These are phyloP conservation scores for Drosophila mayaguana DNA, from an alignment of 2,888 invertebrate genomes.

Conservation along the genomic window DNA sequence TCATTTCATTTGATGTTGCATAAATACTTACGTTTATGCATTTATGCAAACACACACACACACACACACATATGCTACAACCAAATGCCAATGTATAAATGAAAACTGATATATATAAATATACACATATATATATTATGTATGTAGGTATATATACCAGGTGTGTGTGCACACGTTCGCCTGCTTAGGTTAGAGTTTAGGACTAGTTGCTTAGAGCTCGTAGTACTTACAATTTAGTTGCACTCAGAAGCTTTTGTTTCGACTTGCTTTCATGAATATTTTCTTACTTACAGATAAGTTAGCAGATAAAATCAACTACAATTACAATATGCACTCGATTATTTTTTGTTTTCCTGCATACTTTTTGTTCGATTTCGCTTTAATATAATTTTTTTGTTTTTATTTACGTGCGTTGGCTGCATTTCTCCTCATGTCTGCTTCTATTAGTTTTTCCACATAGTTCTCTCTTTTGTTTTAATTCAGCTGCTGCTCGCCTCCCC, in stretches of 20 bases:
- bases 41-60: constrained; percentile 61
- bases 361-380: constrained; percentile 27
- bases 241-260: neutral
- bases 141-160: neutral
- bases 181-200: constrained; percentile 47
- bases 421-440: constrained; percentile 21
- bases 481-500: constrained; percentile 17
- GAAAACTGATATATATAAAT: neutral
- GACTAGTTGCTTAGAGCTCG: constrained; percentile 73
- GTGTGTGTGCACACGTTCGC: neutral
- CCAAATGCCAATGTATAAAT: constrained; percentile 25
- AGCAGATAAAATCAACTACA: constrained; percentile 76
- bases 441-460: constrained; percentile 25
- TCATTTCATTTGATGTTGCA: constrained; percentile 52
- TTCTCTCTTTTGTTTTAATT: constrained; percentile 29
- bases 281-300: constrained; percentile 31
- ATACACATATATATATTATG: neutral
- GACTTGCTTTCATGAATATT: constrained; percentile 8
- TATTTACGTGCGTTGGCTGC: constrained; percentile 54
- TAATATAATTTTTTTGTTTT: neutral
- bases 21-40: constrained; percentile 73
- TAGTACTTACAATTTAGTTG: constrained; percentile 65
- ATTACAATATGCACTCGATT: constrained; percentile 72
- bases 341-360: constrained; percentile 36
- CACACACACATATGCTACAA: constrained; percentile 18